phyloP scores from a whole-genome alignment of 2,888 invertebrate genomes.

The Eledona agricola region DNA sequence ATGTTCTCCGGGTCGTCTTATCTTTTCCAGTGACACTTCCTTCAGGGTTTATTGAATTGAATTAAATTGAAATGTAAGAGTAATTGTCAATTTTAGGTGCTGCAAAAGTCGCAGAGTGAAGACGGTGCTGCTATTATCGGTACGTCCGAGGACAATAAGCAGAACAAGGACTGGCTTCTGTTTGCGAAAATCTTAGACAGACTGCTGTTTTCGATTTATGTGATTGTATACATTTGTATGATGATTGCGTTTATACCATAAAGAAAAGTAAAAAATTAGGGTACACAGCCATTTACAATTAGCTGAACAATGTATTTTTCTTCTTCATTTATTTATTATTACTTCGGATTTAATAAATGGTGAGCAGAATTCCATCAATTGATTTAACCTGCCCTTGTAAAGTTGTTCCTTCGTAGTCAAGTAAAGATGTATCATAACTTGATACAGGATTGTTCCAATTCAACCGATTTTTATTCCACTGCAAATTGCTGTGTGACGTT shows the following conservation, averaged over 20 bases:
- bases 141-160: constrained; percentile 39
- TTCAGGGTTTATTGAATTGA: constrained; percentile 49
- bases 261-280: too few relatives aligned
- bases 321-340: constrained; percentile 5
- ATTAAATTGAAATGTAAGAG: too few relatives aligned
- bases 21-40: constrained; percentile 49
- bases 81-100: constrained; percentile 45
- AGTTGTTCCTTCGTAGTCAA: too few relatives aligned
- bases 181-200: constrained; percentile 58
- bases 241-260: constrained; percentile 49
- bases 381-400: too few relatives aligned
- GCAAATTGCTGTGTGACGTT: too few relatives aligned
- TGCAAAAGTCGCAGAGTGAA: constrained; percentile 53
- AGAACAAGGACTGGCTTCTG: constrained; percentile 53
- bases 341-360: not conserved
- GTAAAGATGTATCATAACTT: too few relatives aligned
- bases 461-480: too few relatives aligned
- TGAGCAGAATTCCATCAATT: too few relatives aligned
- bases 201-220: constrained; percentile 51
- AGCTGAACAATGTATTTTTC: too few relatives aligned
- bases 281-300: too few relatives aligned
- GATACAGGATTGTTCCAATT: too few relatives aligned
- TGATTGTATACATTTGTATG: constrained; percentile 53
- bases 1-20: constrained; percentile 48
- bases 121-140: constrained; percentile 51